Conservation (phyloP, 2,888 invertebrate genomes). For the Teleogryllus oceanicus region DNA sequence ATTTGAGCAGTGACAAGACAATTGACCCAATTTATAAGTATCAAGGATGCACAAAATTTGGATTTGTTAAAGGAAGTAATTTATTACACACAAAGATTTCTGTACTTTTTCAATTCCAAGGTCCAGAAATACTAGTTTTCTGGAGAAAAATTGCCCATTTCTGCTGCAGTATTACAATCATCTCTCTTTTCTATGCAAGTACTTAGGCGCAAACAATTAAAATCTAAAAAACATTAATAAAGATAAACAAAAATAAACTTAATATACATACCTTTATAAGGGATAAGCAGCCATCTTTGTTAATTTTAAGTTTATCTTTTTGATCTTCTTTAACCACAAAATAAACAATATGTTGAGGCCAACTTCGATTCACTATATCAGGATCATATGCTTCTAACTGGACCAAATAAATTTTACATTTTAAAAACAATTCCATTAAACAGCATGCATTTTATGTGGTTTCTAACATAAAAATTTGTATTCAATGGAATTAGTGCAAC, state of each 20-base stretch:
- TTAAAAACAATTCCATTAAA: not conserved
- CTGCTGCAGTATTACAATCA: too few relatives aligned
- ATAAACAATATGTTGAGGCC: constrained; percentile 75
- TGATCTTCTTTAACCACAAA: constrained; percentile 70
- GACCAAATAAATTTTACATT: constrained; percentile 25
- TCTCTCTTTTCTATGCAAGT: too few relatives aligned
- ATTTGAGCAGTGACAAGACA: too few relatives aligned
- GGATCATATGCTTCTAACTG: constrained; percentile 76
- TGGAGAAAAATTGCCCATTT: too few relatives aligned
- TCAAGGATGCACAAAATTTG: too few relatives aligned
- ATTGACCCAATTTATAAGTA: too few relatives aligned
- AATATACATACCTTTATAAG: constrained; percentile 54
- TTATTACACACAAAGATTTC: too few relatives aligned
- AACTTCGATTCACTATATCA: constrained; percentile 72
- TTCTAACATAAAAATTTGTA: not conserved
- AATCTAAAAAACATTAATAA: not conserved
- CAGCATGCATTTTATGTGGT: too few relatives aligned
- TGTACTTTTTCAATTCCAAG: too few relatives aligned
- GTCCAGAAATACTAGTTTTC: too few relatives aligned
- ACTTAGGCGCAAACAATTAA: too few relatives aligned
- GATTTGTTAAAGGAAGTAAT: too few relatives aligned
- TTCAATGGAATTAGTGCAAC: not conserved
- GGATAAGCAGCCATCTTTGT: constrained; percentile 70
- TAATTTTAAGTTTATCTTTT: constrained; percentile 66
- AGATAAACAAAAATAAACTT: not conserved